phyloP scores from a whole-genome alignment of 1,140 invertebrate genomes.

The Drosophila quadrilineata region DNA sequence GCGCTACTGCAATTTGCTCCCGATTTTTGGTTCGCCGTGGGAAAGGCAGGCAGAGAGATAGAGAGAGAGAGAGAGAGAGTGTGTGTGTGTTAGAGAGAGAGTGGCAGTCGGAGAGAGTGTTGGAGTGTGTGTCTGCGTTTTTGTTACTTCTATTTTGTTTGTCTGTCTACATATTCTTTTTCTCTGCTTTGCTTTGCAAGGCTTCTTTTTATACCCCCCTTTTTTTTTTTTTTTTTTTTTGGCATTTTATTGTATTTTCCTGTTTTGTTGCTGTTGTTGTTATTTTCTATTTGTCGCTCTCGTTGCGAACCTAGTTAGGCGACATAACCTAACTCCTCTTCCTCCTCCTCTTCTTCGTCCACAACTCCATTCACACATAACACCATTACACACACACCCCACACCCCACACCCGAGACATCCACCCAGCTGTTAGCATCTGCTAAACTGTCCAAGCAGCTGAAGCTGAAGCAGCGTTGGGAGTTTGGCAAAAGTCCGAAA shows the following conservation, averaged over 20 bases:
- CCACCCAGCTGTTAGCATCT: neutral
- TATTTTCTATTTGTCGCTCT: too few relatives aligned
- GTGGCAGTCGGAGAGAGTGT: neutral
- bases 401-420: neutral
- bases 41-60: too few relatives aligned
- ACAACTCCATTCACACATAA: too few relatives aligned
- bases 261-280: too few relatives aligned
- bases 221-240: constrained; percentile 18
- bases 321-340: too few relatives aligned
- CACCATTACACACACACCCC: too few relatives aligned
- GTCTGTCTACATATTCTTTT: constrained; percentile 29
- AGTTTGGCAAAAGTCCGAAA: neutral
- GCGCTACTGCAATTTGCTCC: constrained; percentile 66
- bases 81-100: neutral
- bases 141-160: constrained; percentile 29
- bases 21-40: too few relatives aligned
- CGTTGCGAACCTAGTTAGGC: too few relatives aligned
- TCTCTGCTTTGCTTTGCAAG: constrained; percentile 16
- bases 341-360: constrained; percentile 53
- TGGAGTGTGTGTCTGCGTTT: constrained; percentile 1
- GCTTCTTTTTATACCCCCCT: constrained; percentile 20
- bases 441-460: constrained; percentile 8
- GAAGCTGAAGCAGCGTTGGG: neutral
- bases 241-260: neutral
- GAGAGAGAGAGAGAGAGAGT: too few relatives aligned